Evolutionary conservation across 2,888 invertebrate genomes (phyloP), one percentile per base, ranked within the genome.

Genomic region (Chesias legatella): DNA sequence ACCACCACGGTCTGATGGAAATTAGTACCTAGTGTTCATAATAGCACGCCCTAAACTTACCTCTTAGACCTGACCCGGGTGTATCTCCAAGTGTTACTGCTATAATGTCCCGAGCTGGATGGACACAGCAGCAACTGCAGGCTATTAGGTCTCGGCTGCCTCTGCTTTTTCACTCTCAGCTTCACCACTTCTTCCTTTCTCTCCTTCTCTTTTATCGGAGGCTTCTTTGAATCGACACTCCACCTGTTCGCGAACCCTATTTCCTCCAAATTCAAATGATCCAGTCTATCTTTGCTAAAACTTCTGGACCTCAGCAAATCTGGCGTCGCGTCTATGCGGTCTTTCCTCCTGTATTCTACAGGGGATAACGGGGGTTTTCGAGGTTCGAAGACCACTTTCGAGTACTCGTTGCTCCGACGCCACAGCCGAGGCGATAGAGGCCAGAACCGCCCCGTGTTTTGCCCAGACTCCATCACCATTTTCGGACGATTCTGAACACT

Each of bases 381-480:
- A 1, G 84, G 84, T 34, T 84, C 85, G 63, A 85, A 88, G n/a
- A 84, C 85, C 13, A 85, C 78, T 62, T 85, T 88, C 24, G 85
- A 79, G 54, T 83, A 88, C 37, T 88, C 88, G 56, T 74, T 84
- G 63, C 88, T 88, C 37, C 84, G 71, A 23, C 88, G 76, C 86
- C 86, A 88, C 9, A 88, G 60, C 6, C 83, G 76, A 10, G 88
- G 88, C 23, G 86, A 88, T 9, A 88, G 63, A 17, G 88, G 86
- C 88, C 88, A 88, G 49, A 88, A 83, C 11, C 82, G 75, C 61
- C 81, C 80, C 44, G 67, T 72, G 53, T 73, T 75, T 48, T 81
- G 78, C 31, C 78, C 67, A 48, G 83, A 72, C 75, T 88, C 86
- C 84, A 88, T 84, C 55, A 86, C 84, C 88, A 88, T 88, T 72